Percentiles rank a stretch among this genome's conserved stretches.
phyloP scores from a whole-genome alignment of 2,797 vertebrate species.

The Saxicola maurus region DNA sequence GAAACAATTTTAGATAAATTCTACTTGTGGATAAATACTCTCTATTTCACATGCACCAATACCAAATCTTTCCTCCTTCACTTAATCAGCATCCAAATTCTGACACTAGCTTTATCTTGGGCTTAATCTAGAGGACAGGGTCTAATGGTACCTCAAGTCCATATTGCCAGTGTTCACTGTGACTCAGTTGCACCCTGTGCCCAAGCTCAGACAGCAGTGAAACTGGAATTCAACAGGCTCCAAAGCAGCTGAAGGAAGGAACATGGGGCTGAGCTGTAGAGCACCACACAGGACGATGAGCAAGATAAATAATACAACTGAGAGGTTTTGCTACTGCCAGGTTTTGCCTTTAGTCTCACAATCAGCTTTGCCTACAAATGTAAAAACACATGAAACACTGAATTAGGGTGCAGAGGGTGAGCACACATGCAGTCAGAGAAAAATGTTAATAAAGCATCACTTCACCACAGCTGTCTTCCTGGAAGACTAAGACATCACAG shows the following conservation, averaged over 20 bases:
- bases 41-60: background rate
- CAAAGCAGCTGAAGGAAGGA: background rate
- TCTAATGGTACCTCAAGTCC: background rate
- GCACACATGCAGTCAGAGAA: background rate
- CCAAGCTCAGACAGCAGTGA: background rate
- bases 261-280: accelerated
- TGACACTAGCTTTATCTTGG: background rate
- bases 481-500: background rate
- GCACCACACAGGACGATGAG: background rate
- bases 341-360: background rate
- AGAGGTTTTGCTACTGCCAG: background rate
- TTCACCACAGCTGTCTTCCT: background rate
- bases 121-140: background rate
- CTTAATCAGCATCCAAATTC: background rate
- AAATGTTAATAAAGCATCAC: background rate
- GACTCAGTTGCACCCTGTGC: background rate
- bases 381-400: background rate
- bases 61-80: background rate
- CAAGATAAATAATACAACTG: background rate
- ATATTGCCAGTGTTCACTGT: background rate
- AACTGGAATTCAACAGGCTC: background rate
- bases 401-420: background rate
- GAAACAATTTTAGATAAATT: background rate
- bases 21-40: background rate
- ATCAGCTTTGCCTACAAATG: background rate